phyloP scores from a whole-genome alignment of 2,888 invertebrate species.

The Coleophora deauratella region DNA sequence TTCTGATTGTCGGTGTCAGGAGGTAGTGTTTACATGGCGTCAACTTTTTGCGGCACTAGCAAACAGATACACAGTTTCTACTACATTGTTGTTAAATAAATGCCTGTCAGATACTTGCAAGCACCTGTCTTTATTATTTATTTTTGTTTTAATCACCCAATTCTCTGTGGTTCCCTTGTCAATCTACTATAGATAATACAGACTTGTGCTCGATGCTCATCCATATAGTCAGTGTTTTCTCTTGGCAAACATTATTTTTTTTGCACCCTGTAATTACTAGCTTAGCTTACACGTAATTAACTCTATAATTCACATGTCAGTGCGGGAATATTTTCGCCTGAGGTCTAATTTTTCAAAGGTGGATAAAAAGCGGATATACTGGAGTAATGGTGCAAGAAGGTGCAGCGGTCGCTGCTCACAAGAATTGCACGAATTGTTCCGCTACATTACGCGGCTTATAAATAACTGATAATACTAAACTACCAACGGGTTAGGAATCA shows the following conservation, averaged over 20 bases:
- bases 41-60: too few species aligned
- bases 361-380: constrained; percentile 6
- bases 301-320: too few species aligned
- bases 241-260: background rate
- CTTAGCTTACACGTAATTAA: too few species aligned
- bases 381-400: constrained; percentile 22
- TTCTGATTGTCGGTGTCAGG: constrained; percentile 16
- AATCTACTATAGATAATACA: too few species aligned
- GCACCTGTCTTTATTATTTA: too few species aligned
- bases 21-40: constrained; percentile 5
- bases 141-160: too few species aligned
- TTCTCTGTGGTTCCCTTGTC: too few species aligned
- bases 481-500: too few species aligned
- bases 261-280: background rate
- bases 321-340: constrained; percentile 1
- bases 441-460: constrained; percentile 18
- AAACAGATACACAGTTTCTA: too few species aligned
- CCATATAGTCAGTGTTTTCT: too few species aligned
- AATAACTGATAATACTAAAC: constrained; percentile 15
- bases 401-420: constrained; percentile 13
- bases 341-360: constrained; percentile 1
- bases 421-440: constrained; percentile 16
- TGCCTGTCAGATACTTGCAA: background rate
- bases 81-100: too few species aligned
- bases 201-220: too few species aligned